These are phyloP conservation scores for Hippocampus kuda DNA, from an alignment of 2,797 vertebrate genomes.

Conservation along the genomic window DNA sequence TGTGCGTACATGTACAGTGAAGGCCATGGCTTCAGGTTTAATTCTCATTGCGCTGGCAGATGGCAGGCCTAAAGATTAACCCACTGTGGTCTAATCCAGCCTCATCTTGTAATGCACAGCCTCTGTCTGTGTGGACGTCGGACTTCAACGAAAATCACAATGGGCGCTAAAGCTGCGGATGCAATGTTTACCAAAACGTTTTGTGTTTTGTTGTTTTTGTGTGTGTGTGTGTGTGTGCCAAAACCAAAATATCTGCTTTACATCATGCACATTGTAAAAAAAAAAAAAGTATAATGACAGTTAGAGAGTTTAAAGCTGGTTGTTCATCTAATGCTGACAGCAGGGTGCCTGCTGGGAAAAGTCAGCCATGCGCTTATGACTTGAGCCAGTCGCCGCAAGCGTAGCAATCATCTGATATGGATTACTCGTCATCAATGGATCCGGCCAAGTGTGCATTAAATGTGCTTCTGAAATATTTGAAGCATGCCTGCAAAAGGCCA, in stretches of 20 bases:
- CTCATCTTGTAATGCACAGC: conserved; percentile 67
- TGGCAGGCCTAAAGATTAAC: conserved; percentile 75
- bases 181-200: background rate
- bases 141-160: conserved; percentile 34
- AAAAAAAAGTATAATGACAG: background rate
- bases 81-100: conserved; percentile 67
- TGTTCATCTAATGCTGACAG: conserved; percentile 44
- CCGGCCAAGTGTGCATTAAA: conserved; percentile 6
- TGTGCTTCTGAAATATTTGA: conserved; percentile 4
- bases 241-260: background rate
- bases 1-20: conserved; percentile 21
- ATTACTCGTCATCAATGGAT: conserved; percentile 22
- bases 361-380: conserved; percentile 23
- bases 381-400: conserved; percentile 10
- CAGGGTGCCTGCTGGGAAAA: conserved; percentile 25
- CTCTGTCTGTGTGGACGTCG: conserved; percentile 45
- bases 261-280: background rate
- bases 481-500: background rate
- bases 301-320: conserved; percentile 24
- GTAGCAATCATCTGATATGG: conserved; percentile 9
- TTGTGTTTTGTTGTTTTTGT: background rate
- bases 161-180: conserved; percentile 19
- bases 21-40: conserved; percentile 62
- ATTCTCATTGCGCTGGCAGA: conserved; percentile 64
- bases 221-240: background rate